Evolutionary conservation across 1,140 invertebrate genomes (phyloP).

Genomic region (Lasioglossum albipes): DNA sequence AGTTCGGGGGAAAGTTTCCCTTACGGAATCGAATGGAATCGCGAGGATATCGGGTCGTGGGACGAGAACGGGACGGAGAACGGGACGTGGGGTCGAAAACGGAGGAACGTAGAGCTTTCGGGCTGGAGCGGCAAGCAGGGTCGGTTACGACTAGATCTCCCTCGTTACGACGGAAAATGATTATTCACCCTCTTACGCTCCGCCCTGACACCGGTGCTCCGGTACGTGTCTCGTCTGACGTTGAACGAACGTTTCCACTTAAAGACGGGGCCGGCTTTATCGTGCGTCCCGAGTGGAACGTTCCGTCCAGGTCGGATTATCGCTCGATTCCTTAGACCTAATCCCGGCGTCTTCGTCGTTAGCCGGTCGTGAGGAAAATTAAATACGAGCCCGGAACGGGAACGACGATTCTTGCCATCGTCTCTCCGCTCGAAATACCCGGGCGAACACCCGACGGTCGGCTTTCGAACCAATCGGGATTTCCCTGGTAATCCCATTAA

Average conservation of each 20-base stretch:
- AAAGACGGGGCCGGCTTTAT: conserved; percentile 68
- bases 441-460: too few relatives aligned
- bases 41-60: neutral
- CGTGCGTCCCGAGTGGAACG: conserved; percentile 52
- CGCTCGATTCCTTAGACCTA: conserved; percentile 59
- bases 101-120: conserved; percentile 40
- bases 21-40: neutral
- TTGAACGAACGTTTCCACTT: conserved; percentile 73
- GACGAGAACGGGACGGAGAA: neutral
- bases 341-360: conserved; percentile 50
- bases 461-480: too few relatives aligned
- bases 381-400: conserved; percentile 28
- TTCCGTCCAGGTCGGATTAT: conserved; percentile 58
- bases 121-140: conserved; percentile 63
- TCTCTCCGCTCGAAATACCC: too few relatives aligned
- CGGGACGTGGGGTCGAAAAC: conserved; percentile 1
- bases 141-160: conserved; percentile 70
- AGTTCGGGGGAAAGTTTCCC: conserved; percentile 20
- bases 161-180: conserved; percentile 73
- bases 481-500: conserved; percentile 27
- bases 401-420: conserved; percentile 3
- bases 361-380: conserved; percentile 50
- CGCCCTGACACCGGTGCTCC: conserved; percentile 37
- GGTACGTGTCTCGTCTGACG: conserved; percentile 62
- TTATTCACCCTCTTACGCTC: conserved; percentile 70